These are phyloP conservation scores for Stichopus chloronotus DNA, from an alignment of 35 echinoderm and acorn worm genomes.

Conservation along the genomic window DNA sequence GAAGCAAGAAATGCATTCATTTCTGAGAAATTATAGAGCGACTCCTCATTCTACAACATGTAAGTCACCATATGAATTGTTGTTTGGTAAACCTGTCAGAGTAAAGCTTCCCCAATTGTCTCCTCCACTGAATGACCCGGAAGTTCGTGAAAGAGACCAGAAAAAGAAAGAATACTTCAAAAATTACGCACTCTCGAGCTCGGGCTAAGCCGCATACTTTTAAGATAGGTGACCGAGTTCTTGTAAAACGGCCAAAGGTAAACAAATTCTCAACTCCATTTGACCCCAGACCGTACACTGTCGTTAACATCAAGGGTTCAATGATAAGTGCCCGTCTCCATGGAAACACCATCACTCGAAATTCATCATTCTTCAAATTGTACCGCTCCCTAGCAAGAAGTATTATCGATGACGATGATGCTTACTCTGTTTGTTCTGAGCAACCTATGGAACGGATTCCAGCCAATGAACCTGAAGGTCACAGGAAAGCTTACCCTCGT, in stretches of 20 bases:
- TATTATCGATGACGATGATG: conserved; percentile 3
- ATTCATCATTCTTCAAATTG: conserved; percentile 54
- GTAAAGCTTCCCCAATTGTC: no score
- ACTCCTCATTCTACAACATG: conserved; percentile 65
- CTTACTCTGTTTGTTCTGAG: neutral
- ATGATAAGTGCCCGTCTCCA: conserved; percentile 62
- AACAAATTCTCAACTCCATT: conserved; percentile 59
- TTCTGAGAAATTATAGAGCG: conserved; percentile 67
- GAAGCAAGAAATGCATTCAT: conserved; percentile 74
- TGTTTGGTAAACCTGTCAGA: conserved; percentile 48
- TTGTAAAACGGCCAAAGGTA: neutral
- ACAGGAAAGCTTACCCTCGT: conserved; percentile 5
- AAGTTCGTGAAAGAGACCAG: no score
- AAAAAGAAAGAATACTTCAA: conserved; percentile 17
- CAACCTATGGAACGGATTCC: neutral
- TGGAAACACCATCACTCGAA: conserved; percentile 60
- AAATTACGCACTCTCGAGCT: neutral
- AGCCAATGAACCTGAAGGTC: neutral
- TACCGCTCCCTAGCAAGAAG: neutral
- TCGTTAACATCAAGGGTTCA: conserved; percentile 45
- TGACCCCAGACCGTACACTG: conserved; percentile 48
- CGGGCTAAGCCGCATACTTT: neutral
- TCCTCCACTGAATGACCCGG: no score
- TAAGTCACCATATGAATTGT: conserved; percentile 34
- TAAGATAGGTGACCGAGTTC: conserved; percentile 47